Conservation (phyloP, 2,113 vertebrate species). For the Lutjanus erythropterus region DNA sequence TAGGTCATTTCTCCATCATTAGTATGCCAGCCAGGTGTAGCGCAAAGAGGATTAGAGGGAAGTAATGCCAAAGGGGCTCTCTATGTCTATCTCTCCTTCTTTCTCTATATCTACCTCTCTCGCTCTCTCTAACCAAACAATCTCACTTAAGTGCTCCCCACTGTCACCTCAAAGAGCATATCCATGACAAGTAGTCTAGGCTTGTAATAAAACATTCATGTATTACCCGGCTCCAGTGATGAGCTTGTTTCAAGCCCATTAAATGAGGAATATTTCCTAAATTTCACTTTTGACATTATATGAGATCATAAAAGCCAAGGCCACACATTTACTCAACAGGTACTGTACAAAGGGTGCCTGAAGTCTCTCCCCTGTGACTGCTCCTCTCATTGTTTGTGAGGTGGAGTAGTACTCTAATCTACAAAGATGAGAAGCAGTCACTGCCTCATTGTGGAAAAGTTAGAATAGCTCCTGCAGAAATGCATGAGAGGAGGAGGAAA, state of each 20-base stretch:
- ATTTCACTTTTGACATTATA: slow-evolving; percentile 3
- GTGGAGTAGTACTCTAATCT: neutral
- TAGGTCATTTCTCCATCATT: slow-evolving; percentile 76
- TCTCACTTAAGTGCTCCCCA: slow-evolving; percentile 48
- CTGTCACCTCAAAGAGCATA: slow-evolving; percentile 41
- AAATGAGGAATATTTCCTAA: slow-evolving; percentile 26
- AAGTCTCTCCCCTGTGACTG: neutral
- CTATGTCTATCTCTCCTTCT: slow-evolving; percentile 6
- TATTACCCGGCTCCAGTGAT: slow-evolving; percentile 7
- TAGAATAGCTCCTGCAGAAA: neutral
- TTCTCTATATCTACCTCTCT: slow-evolving; percentile 1
- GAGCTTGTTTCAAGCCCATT: slow-evolving; percentile 44
- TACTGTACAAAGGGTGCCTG: neutral
- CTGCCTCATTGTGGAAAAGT: neutral
- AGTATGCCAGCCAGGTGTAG: slow-evolving; percentile 79
- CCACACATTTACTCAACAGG: neutral
- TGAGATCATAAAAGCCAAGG: slow-evolving; percentile 13
- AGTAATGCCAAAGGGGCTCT: slow-evolving; percentile 54
- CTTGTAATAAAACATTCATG: slow-evolving; percentile 35
- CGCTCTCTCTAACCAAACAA: slow-evolving; percentile 53
- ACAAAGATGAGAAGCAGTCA: neutral
- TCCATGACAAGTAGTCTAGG: slow-evolving; percentile 10
- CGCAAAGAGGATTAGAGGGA: slow-evolving; percentile 75
- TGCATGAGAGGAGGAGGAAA: neutral
- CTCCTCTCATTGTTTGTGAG: neutral